Percentiles rank a stretch among this genome's conserved stretches.
These are phyloP conservation scores for Sebastes iracundus DNA, from an alignment of 2,797 vertebrate genomes.

Conservation along the genomic window DNA sequence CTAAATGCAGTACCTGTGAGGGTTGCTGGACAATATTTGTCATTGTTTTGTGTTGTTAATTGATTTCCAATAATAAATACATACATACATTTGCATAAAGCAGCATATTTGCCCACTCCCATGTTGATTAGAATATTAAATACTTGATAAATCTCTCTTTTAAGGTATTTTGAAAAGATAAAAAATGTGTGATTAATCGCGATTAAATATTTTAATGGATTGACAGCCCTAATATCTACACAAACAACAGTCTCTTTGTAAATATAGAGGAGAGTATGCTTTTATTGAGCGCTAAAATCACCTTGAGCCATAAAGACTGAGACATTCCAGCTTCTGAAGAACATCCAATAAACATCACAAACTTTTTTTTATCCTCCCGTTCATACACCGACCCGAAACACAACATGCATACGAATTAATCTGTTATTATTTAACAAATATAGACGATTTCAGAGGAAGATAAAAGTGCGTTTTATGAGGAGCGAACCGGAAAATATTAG, in stretches of 20 bases:
- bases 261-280: not conserved
- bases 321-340: not conserved
- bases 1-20: too few relatives aligned
- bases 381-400: not conserved
- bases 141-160: too few relatives aligned
- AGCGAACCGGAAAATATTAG: slow-evolving; percentile 3
- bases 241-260: not conserved
- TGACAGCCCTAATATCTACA: too few relatives aligned
- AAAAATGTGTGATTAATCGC: too few relatives aligned
- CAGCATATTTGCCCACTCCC: too few relatives aligned
- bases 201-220: too few relatives aligned
- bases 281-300: not conserved
- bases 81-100: too few relatives aligned
- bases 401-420: not conserved
- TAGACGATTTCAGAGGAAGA: not conserved
- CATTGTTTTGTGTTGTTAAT: too few relatives aligned
- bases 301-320: not conserved
- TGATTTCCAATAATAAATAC: too few relatives aligned
- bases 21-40: too few relatives aligned
- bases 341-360: not conserved
- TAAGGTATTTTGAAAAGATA: too few relatives aligned
- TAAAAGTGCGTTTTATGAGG: not conserved
- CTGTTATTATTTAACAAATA: not conserved
- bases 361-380: not conserved
- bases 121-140: rapidly evolving